Evolutionary conservation across 2,888 invertebrate species (phyloP).

Genomic region (Coenonympha arcania): DNA sequence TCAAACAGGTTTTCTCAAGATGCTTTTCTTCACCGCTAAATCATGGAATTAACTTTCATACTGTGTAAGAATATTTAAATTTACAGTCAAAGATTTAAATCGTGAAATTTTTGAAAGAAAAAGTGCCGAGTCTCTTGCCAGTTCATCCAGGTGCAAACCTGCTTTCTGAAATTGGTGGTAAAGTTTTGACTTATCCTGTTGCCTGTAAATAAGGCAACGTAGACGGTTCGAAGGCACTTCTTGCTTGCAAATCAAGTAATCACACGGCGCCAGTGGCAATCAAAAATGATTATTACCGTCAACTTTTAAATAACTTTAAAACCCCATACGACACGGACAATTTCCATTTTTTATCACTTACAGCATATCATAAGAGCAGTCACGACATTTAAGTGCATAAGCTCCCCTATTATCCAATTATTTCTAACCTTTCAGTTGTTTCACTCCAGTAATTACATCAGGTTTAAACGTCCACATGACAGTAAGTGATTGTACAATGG

Average conservation of each 20-base stretch:
- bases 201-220: too few species aligned
- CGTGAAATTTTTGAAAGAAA: too few species aligned
- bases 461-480: slow-evolving; percentile 67
- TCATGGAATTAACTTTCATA: too few species aligned
- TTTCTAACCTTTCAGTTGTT: slow-evolving; percentile 69
- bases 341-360: slow-evolving; percentile 31
- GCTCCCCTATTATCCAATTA: slow-evolving; percentile 68
- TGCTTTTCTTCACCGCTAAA: too few species aligned
- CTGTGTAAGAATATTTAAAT: too few species aligned
- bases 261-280: slow-evolving; percentile 1
- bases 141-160: too few species aligned
- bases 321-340: slow-evolving; percentile 6
- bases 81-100: too few species aligned
- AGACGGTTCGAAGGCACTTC: neutral
- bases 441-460: slow-evolving; percentile 39
- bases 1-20: too few species aligned
- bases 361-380: slow-evolving; percentile 42
- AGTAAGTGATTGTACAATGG: slow-evolving; percentile 69
- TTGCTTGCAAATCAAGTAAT: neutral
- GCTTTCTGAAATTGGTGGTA: too few species aligned
- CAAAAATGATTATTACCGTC: neutral
- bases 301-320: slow-evolving; percentile 5
- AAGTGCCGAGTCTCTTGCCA: too few species aligned
- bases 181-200: too few species aligned
- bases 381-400: slow-evolving; percentile 63